phyloP scores from a whole-genome alignment of 1,140 invertebrate species.

The Eupristina koningsbergeri region DNA sequence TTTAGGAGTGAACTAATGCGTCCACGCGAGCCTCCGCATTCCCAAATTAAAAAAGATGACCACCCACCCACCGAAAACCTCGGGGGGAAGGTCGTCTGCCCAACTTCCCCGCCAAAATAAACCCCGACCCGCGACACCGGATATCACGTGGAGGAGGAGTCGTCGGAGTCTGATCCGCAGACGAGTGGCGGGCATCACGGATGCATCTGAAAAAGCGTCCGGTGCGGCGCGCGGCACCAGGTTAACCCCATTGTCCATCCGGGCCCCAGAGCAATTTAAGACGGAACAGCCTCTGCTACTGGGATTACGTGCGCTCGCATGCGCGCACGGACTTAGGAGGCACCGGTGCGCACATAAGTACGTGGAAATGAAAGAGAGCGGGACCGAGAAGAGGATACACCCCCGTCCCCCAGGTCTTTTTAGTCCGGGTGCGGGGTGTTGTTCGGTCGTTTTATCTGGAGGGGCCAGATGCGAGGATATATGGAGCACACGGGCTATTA shows the following conservation, averaged over 20 bases:
- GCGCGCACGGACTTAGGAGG: conserved; percentile 24
- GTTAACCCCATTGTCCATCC: background rate
- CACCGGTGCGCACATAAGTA: background rate
- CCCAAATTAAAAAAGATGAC: too few relatives aligned
- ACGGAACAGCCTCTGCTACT: conserved; percentile 18
- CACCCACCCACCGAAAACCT: too few relatives aligned
- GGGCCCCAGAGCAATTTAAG: background rate
- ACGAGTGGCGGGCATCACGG: conserved; percentile 25
- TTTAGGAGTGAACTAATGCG: background rate
- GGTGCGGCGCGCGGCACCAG: background rate
- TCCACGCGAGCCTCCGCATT: background rate
- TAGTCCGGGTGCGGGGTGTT: background rate
- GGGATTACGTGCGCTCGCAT: conserved; percentile 34
- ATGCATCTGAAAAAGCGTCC: background rate
- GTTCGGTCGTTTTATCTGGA: background rate
- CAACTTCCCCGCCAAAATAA: background rate
- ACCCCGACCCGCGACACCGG: background rate
- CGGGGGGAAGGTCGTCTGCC: too few relatives aligned
- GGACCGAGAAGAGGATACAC: background rate
- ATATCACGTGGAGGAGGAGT: background rate
- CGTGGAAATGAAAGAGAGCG: background rate
- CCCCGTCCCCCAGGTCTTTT: background rate
- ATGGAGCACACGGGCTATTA: background rate
- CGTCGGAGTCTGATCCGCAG: conserved; percentile 44
- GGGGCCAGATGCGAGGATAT: background rate